A percentile compares a stretch with the other conserved stretches of the same genome.
Conservation (phyloP, 2,888 invertebrate genomes). For the Chymomyza caudatula region DNA sequence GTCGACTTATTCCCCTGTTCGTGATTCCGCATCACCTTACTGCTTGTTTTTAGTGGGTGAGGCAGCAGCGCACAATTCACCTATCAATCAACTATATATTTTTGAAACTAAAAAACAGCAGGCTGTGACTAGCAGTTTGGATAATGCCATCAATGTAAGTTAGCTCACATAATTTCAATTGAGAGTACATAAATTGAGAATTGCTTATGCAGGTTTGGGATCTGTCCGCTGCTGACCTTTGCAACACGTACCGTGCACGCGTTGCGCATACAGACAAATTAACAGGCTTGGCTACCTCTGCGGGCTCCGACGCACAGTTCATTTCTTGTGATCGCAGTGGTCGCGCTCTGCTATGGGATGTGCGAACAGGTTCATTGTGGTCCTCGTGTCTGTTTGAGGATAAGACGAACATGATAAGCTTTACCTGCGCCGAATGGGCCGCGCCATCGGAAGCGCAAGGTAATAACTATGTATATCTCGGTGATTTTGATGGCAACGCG, state of each 20-base stretch:
- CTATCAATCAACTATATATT: constrained; percentile 68
- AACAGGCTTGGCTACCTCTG: constrained; percentile 45
- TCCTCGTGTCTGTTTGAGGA: constrained; percentile 48
- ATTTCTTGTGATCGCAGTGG: constrained; percentile 58
- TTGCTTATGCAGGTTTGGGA: constrained; percentile 73
- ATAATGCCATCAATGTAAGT: constrained; percentile 72
- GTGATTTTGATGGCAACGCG: constrained; percentile 55
- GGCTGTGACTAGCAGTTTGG: constrained; percentile 68
- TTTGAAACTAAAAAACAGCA: constrained; percentile 58
- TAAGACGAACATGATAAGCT: constrained; percentile 39
- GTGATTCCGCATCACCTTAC: constrained; percentile 61
- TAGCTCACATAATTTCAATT: too few species aligned
- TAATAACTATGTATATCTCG: constrained; percentile 48
- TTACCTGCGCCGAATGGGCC: constrained; percentile 48
- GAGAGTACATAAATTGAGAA: not conserved
- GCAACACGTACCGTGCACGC: constrained; percentile 36
- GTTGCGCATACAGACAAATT: constrained; percentile 42
- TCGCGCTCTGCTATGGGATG: constrained; percentile 51
- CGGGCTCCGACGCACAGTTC: constrained; percentile 22
- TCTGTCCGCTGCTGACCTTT: constrained; percentile 70
- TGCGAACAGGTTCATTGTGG: constrained; percentile 32
- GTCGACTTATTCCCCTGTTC: constrained; percentile 74
- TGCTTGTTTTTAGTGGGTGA: constrained; percentile 73
- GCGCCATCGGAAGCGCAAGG: constrained; percentile 34
- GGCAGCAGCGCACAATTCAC: constrained; percentile 66